Evolutionary conservation across 37 sponge, comb jelly and placozoan species (phyloP).

Genomic region (Bolinopsis microptera): DNA sequence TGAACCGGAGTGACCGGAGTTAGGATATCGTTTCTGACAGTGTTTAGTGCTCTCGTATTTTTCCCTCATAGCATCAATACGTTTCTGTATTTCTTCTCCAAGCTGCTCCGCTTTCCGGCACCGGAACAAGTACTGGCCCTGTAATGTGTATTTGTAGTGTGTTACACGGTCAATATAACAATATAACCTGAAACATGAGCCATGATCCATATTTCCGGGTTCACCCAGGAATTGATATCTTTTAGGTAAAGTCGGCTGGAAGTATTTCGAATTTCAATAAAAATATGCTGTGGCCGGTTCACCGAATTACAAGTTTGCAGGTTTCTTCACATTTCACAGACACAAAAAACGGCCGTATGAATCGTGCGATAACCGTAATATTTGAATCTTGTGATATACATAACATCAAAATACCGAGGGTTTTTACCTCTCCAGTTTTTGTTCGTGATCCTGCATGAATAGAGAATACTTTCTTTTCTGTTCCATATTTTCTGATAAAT

Average conservation of each 20-base stretch:
- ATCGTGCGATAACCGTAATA: no score
- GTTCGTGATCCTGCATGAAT: conserved; percentile 31
- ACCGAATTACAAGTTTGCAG: no score
- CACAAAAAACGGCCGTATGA: no score
- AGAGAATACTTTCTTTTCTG: conserved; percentile 59
- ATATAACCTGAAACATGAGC: no score
- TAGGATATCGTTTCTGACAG: background rate
- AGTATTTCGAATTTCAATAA: no score
- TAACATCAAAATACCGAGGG: no score
- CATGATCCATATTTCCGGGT: background rate
- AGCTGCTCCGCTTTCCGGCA: conserved; percentile 57
- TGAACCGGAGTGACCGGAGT: background rate
- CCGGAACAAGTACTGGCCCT: conserved; percentile 61
- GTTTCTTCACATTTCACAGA: no score
- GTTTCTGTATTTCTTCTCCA: background rate
- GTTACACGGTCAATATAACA: no score
- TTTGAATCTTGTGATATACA: no score
- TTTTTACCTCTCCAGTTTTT: conserved; percentile 58
- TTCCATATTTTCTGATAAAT: conserved; percentile 50
- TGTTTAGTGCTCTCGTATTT: background rate
- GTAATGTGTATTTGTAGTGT: background rate
- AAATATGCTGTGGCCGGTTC: no score
- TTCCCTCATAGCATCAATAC: background rate
- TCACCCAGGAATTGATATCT: no score
- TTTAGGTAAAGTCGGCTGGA: no score